phyloP scores from a whole-genome alignment of 2,113 vertebrate species.

The Trogon surrucura region DNA sequence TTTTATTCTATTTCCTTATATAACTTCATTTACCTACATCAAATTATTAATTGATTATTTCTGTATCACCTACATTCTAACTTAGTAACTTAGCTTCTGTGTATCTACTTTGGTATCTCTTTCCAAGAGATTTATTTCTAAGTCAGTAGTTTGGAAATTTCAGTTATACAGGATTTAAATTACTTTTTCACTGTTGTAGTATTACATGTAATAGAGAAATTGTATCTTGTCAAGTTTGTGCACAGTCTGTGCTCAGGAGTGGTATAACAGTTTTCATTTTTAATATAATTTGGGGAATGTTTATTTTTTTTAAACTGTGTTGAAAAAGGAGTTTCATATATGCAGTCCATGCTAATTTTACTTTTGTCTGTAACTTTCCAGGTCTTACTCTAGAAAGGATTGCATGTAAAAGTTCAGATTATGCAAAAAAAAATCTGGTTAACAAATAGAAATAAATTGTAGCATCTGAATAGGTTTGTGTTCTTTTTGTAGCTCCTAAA shows the following conservation, averaged over 20 bases:
- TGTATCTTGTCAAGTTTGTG: not conserved
- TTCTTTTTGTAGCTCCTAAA: not conserved
- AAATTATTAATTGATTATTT: not conserved
- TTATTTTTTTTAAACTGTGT: not conserved
- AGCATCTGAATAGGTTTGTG: not conserved
- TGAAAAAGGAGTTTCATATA: not conserved
- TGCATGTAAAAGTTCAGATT: not conserved
- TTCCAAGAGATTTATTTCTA: not conserved
- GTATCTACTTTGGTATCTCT: not conserved
- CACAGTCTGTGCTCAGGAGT: not conserved
- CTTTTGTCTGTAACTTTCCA: not conserved
- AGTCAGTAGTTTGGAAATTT: not conserved
- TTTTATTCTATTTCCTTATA: not conserved
- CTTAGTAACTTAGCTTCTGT: not conserved
- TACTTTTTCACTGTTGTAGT: not conserved
- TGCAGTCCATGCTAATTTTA: not conserved
- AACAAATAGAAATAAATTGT: not conserved
- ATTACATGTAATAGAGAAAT: not conserved
- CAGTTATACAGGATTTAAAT: not conserved
- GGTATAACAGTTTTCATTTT: not conserved
- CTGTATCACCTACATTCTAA: not conserved
- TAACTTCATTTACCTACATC: not conserved
- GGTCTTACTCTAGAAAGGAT: not conserved
- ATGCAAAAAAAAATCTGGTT: not conserved
- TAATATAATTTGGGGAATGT: not conserved